Conservation (phyloP, 1,140 invertebrate species). For the Pomacea maculata region DNA sequence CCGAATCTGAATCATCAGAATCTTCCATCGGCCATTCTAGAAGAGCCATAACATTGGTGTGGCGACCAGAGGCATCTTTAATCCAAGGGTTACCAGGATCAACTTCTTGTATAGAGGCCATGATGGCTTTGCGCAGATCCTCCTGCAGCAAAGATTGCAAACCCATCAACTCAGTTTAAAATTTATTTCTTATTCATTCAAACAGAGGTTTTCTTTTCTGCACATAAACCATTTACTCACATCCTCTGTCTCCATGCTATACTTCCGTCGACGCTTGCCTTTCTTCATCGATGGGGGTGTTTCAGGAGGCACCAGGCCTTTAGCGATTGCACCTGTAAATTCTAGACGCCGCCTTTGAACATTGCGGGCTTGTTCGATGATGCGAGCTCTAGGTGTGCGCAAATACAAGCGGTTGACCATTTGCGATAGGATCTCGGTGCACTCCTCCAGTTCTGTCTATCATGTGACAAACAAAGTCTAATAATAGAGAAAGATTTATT, state of each 20-base stretch:
- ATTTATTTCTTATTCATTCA: background rate
- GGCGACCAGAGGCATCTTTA: slow-evolving; percentile 69
- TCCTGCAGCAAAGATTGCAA: slow-evolving; percentile 50
- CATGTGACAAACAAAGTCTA: slow-evolving; percentile 20
- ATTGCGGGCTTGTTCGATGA: slow-evolving; percentile 72
- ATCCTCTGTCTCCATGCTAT: slow-evolving; percentile 58
- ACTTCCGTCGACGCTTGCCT: slow-evolving; percentile 44
- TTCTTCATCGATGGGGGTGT: slow-evolving; percentile 70
- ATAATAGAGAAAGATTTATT: too few relatives aligned
- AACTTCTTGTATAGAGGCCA: slow-evolving; percentile 68
- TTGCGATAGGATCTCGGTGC: slow-evolving; percentile 74
- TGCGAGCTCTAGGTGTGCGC: slow-evolving; percentile 72
- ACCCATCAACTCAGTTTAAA: background rate
- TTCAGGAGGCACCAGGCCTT: slow-evolving; percentile 75
- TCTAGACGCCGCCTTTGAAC: slow-evolving; percentile 74
- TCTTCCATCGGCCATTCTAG: slow-evolving; percentile 73
- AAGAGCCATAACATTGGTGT: slow-evolving; percentile 70
- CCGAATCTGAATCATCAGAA: slow-evolving; percentile 67
- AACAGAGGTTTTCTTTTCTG: background rate
- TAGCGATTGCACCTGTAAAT: slow-evolving; percentile 74
- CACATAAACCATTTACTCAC: slow-evolving; percentile 25
- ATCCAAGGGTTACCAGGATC: slow-evolving; percentile 71
- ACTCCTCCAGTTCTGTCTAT: slow-evolving; percentile 76
- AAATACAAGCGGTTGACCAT: slow-evolving; percentile 76
- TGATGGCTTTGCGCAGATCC: slow-evolving; percentile 65